A percentile compares a stretch with the other conserved stretches of the same genome.
Evolutionary conservation across 2,888 invertebrate species (phyloP).

Genomic region (Rhamnusium bicolor): DNA sequence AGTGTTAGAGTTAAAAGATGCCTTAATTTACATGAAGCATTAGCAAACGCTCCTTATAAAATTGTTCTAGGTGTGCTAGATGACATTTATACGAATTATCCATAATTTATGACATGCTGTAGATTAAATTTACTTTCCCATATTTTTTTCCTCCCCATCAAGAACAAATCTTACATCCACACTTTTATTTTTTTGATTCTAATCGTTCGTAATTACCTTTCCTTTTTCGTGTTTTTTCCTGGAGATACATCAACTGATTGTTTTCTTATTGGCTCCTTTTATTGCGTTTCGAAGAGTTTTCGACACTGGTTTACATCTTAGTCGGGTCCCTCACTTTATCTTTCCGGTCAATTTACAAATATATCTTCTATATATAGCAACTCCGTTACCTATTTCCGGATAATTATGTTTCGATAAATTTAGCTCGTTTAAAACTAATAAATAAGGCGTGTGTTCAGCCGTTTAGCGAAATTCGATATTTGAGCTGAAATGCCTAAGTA

Average conservation of each 20-base stretch:
- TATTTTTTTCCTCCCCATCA: not conserved
- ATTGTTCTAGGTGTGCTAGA: too few species aligned
- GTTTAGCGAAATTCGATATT: not conserved
- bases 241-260: constrained; percentile 36
- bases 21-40: too few species aligned
- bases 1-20: too few species aligned
- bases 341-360: constrained; percentile 27
- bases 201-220: constrained; percentile 25
- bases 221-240: constrained; percentile 20
- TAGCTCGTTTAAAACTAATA: not conserved
- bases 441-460: not conserved
- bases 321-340: constrained; percentile 4
- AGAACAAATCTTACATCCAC: not conserved
- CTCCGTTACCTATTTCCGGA: constrained; percentile 7
- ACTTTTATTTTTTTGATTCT: constrained; percentile 6
- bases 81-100: too few species aligned
- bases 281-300: constrained; percentile 35
- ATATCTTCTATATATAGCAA: not conserved
- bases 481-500: not conserved
- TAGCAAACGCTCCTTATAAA: too few species aligned
- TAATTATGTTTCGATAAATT: constrained; percentile 8
- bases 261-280: constrained; percentile 36
- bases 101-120: too few species aligned
- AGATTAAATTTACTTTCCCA: not conserved
- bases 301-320: constrained; percentile 28